These are phyloP conservation scores for Augochlora pura DNA, from an alignment of 1,140 invertebrate genomes.

Conservation along the genomic window DNA sequence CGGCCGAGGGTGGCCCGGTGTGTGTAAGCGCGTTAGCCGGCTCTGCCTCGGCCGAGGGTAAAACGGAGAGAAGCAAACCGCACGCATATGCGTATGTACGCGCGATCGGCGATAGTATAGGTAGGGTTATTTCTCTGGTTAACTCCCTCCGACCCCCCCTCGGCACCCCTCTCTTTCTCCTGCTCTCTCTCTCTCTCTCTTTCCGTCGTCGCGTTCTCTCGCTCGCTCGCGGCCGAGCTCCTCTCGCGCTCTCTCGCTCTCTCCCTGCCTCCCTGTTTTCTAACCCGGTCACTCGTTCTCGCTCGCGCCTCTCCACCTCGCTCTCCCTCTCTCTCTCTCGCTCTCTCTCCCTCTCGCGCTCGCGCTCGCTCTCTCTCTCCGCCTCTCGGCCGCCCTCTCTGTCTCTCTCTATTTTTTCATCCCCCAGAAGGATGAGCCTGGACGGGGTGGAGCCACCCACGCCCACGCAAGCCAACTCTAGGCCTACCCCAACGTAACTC, in stretches of 20 bases:
- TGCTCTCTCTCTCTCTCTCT: neutral
- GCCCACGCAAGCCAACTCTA: slow-evolving; percentile 75
- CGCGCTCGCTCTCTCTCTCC: slow-evolving; percentile 25
- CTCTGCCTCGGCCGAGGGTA: slow-evolving; percentile 13
- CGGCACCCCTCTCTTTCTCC: too few relatives aligned
- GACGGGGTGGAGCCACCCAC: slow-evolving; percentile 77
- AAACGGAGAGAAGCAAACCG: slow-evolving; percentile 48
- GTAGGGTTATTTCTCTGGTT: slow-evolving; percentile 58
- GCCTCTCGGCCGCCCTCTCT: slow-evolving; percentile 25
- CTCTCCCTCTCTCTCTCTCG: slow-evolving; percentile 10
- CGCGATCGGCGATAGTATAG: slow-evolving; percentile 47
- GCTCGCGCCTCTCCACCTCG: slow-evolving; percentile 47
- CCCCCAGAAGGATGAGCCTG: slow-evolving; percentile 72
- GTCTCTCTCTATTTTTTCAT: slow-evolving; percentile 64
- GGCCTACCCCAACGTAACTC: slow-evolving; percentile 75
- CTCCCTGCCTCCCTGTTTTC: slow-evolving; percentile 30
- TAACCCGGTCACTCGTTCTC: slow-evolving; percentile 43
- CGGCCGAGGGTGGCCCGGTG: slow-evolving; percentile 47
- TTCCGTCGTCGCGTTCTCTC: neutral
- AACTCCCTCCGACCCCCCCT: slow-evolving; percentile 4
- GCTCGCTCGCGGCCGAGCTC: slow-evolving; percentile 2
- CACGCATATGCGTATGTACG: slow-evolving; percentile 49
- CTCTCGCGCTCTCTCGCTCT: neutral
- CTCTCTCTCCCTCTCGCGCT: neutral
- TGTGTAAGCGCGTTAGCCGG: slow-evolving; percentile 38